These are phyloP conservation scores for Pseudomyrmex sp. DNA, from an alignment of 1,140 invertebrate genomes.

Conservation along the genomic window DNA sequence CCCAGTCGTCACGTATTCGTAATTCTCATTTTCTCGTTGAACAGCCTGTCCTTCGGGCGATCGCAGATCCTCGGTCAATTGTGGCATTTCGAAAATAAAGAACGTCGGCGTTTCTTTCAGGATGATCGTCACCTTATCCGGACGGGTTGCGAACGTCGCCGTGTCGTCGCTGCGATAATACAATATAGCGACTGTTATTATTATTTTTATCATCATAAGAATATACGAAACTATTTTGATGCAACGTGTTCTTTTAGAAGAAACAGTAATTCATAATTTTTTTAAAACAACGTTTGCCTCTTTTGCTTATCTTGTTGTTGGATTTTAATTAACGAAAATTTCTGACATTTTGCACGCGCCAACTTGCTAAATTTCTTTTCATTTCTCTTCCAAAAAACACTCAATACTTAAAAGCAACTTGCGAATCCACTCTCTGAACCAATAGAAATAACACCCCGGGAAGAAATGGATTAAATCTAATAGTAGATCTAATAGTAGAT, in stretches of 20 bases:
- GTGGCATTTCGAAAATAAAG: slow-evolving; percentile 88
- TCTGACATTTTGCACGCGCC: too few relatives aligned
- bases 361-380: too few relatives aligned
- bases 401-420: not conserved
- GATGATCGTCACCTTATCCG: slow-evolving; percentile 86
- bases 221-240: too few relatives aligned
- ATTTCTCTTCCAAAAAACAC: too few relatives aligned
- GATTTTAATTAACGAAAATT: too few relatives aligned
- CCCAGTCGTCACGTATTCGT: slow-evolving; percentile 88
- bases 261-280: too few relatives aligned
- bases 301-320: too few relatives aligned
- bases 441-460: not conserved
- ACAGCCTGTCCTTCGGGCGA: slow-evolving; percentile 86
- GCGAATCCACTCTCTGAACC: not conserved
- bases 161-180: slow-evolving; percentile 64
- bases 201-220: not conserved
- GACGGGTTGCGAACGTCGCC: slow-evolving; percentile 73
- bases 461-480: too few relatives aligned
- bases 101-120: slow-evolving; percentile 89
- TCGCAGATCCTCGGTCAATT: slow-evolving; percentile 87
- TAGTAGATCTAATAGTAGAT: too few relatives aligned
- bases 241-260: too few relatives aligned
- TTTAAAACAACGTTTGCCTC: too few relatives aligned
- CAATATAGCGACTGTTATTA: not conserved
- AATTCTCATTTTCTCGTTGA: slow-evolving; percentile 88